Conservation (phyloP, 2,888 invertebrate species). For the Ommatoiulus sabulosus region DNA sequence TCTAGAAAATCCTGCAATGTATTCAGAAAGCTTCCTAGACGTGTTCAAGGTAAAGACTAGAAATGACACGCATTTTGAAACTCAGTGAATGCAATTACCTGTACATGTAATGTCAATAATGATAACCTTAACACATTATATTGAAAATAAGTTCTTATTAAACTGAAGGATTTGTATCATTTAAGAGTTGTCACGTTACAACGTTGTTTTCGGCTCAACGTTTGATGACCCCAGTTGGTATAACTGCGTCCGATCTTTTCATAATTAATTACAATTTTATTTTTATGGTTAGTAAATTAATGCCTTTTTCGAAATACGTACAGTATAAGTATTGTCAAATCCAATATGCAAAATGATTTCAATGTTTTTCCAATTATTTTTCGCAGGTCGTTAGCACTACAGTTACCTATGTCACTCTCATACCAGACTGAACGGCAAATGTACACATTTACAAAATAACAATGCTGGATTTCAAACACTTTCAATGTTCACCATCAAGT, state of each 20-base stretch:
- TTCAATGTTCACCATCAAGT: no score
- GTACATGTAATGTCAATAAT: neutral
- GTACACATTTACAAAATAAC: no score
- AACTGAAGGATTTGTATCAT: neutral
- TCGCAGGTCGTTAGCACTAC: neutral
- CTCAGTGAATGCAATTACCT: no score
- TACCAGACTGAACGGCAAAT: neutral
- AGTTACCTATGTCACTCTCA: neutral
- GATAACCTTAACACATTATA: neutral
- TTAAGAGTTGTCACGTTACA: neutral
- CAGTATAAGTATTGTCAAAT: neutral
- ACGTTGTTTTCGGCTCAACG: neutral
- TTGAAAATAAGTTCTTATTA: neutral
- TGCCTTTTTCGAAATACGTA: neutral
- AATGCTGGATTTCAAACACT: no score
- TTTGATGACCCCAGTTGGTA: neutral
- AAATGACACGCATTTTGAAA: no score
- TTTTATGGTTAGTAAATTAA: neutral
- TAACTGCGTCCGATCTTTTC: neutral
- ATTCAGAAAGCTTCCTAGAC: no score
- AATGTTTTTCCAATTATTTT: neutral
- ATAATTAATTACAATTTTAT: neutral
- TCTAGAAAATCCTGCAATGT: no score
- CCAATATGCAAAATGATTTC: neutral
- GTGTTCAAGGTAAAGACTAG: no score